A percentile compares a stretch with the other conserved stretches of the same genome.
Conservation (phyloP, 2,888 invertebrate species). For the Priocnemis perturbator region DNA sequence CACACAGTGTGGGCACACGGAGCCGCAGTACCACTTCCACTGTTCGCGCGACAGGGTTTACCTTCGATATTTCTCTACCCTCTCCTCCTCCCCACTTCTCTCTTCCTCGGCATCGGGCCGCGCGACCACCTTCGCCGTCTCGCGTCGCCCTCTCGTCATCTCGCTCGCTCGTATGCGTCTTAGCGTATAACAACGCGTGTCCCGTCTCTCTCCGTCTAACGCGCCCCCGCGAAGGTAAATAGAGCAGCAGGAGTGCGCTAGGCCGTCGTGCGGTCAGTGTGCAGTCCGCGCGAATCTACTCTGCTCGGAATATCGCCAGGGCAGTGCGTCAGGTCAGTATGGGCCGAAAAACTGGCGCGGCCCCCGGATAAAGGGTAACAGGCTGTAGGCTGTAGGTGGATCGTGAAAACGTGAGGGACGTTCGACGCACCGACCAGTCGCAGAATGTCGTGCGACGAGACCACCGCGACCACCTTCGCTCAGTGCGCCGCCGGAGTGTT, state of each 20-base stretch:
- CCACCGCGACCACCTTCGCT: too few relatives aligned
- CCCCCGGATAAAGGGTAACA: too few relatives aligned
- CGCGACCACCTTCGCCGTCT: neutral
- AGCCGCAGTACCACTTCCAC: constrained; percentile 68
- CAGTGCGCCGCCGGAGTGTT: too few relatives aligned
- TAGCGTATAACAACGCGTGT: neutral
- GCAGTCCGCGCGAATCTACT: too few relatives aligned
- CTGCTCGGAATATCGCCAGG: too few relatives aligned
- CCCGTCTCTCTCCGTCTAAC: neutral
- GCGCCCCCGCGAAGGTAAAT: constrained; percentile 5
- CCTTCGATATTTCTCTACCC: constrained; percentile 8
- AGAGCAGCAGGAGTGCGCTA: neutral
- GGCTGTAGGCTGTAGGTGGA: too few relatives aligned
- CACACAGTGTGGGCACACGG: constrained; percentile 26
- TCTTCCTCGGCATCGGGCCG: neutral
- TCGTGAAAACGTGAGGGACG: too few relatives aligned
- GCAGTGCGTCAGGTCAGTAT: too few relatives aligned
- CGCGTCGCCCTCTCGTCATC: constrained; percentile 12
- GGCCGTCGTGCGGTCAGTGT: too few relatives aligned
- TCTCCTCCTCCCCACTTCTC: neutral
- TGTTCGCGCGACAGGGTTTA: constrained; percentile 37
- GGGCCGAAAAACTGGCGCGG: too few relatives aligned
- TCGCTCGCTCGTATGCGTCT: neutral
- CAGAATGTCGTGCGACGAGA: too few relatives aligned
- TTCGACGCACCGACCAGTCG: too few relatives aligned